phyloP scores from a whole-genome alignment of 2,888 invertebrate genomes.

The Drosophila leonis region DNA sequence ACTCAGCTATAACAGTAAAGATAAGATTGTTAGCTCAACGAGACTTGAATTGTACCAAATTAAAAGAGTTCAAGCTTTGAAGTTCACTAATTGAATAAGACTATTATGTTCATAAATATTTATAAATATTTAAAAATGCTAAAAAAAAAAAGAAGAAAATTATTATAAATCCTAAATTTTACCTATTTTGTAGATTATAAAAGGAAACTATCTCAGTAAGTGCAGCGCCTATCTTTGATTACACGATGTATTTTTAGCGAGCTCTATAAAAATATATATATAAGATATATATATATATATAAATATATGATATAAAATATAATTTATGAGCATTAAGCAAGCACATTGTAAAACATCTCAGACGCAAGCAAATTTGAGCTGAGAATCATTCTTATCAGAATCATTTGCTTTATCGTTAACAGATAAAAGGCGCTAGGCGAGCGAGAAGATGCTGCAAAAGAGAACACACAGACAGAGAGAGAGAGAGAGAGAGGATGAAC shows the following conservation, averaged over 20 bases:
- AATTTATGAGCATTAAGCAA: slow-evolving; percentile 42
- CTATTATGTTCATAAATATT: neutral
- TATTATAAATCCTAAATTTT: neutral
- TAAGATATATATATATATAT: slow-evolving; percentile 22
- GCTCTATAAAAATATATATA: slow-evolving; percentile 29
- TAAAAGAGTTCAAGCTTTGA: neutral
- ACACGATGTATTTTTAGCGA: slow-evolving; percentile 58
- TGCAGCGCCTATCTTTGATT: slow-evolving; percentile 1
- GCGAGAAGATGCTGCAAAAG: slow-evolving; percentile 18
- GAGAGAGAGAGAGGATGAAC: neutral
- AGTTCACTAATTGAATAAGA: neutral
- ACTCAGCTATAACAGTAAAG: neutral
- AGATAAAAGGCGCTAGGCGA: slow-evolving; percentile 26
- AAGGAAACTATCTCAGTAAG: neutral
- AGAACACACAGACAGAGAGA: neutral
- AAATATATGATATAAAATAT: slow-evolving; percentile 26
- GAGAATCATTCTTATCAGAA: slow-evolving; percentile 40
- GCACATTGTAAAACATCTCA: slow-evolving; percentile 59
- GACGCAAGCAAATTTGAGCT: slow-evolving; percentile 58
- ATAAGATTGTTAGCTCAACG: neutral
- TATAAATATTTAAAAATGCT: neutral
- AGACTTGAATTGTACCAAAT: neutral
- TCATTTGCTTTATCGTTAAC: slow-evolving; percentile 43
- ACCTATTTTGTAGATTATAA: neutral
- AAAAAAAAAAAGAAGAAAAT: neutral